phyloP scores from a whole-genome alignment of 2,113 vertebrate species.

The Ariopsis seemanni region DNA sequence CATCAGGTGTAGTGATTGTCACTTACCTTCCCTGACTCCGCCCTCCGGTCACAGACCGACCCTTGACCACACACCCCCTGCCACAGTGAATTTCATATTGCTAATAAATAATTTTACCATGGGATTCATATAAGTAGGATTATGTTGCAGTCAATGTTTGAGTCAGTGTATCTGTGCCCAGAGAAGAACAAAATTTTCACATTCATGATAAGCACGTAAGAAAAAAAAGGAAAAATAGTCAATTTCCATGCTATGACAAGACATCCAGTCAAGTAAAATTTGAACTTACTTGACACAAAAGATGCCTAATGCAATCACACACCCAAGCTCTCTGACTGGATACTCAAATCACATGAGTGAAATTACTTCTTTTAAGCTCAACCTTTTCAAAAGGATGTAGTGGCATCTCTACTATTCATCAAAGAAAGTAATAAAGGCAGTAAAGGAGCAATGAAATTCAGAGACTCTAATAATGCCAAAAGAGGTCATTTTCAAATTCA shows the following conservation, averaged over 20 bases:
- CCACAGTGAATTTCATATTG: not conserved
- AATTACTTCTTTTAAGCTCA: conserved; percentile 5
- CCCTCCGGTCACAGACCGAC: no score
- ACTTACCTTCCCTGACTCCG: no score
- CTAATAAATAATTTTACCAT: not conserved
- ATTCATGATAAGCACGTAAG: not conserved
- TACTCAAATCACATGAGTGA: conserved; percentile 11
- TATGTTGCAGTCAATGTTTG: not conserved
- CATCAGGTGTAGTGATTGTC: no score
- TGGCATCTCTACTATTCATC: not conserved
- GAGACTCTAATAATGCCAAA: not conserved
- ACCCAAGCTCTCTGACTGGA: conserved; percentile 3
- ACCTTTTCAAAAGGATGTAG: conserved; percentile 8
- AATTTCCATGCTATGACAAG: not conserved
- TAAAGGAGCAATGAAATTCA: not conserved
- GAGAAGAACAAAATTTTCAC: not conserved
- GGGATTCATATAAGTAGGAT: not conserved
- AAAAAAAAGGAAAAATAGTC: not conserved
- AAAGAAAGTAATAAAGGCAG: not conserved
- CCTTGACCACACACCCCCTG: no score
- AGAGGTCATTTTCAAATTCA: conserved; percentile 7
- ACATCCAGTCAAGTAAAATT: conserved; percentile 1
- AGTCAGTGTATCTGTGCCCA: not conserved
- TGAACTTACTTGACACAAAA: not conserved
- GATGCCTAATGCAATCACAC: conserved; percentile 9